A percentile compares a stretch with the other conserved stretches of the same genome.
Evolutionary conservation across 2,113 vertebrate species (phyloP).

Genomic region (Microcebus murinus): DNA sequence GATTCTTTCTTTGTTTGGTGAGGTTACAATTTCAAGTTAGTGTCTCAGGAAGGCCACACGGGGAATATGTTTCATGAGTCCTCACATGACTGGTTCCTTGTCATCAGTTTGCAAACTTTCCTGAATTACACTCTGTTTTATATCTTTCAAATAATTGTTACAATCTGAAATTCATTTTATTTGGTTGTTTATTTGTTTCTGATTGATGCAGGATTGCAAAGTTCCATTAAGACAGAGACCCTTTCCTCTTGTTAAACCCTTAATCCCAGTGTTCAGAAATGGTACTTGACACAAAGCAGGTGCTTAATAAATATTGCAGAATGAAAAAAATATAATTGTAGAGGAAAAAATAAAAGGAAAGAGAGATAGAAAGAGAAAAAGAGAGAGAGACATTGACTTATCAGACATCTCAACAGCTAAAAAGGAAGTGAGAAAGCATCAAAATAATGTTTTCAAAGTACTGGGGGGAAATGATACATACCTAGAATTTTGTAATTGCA

Average conservation of each 20-base stretch:
- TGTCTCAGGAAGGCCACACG: not conserved
- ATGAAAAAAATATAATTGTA: not conserved
- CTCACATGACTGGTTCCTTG: not conserved
- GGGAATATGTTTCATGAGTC: not conserved
- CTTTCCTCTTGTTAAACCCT: not conserved
- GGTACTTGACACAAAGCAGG: not conserved
- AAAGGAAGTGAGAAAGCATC: not conserved
- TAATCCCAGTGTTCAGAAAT: not conserved
- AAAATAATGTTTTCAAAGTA: not conserved
- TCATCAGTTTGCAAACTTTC: not conserved
- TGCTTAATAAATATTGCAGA: not conserved
- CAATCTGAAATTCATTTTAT: not conserved
- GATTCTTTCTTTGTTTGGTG: not conserved
- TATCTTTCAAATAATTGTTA: conserved; percentile 3
- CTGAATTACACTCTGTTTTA: not conserved
- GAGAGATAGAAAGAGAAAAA: not conserved
- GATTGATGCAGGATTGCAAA: not conserved
- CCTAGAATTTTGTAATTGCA: not conserved
- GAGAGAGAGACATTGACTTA: not conserved
- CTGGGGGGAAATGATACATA: not conserved
- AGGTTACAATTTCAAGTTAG: not conserved
- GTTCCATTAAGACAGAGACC: not conserved
- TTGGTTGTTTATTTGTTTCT: conserved; percentile 19
- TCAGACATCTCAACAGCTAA: not conserved
- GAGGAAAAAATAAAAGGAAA: not conserved